Base-by-base conservation (phyloP, 2,797 vertebrate genomes). In the Iguana delicatissima region DNA sequence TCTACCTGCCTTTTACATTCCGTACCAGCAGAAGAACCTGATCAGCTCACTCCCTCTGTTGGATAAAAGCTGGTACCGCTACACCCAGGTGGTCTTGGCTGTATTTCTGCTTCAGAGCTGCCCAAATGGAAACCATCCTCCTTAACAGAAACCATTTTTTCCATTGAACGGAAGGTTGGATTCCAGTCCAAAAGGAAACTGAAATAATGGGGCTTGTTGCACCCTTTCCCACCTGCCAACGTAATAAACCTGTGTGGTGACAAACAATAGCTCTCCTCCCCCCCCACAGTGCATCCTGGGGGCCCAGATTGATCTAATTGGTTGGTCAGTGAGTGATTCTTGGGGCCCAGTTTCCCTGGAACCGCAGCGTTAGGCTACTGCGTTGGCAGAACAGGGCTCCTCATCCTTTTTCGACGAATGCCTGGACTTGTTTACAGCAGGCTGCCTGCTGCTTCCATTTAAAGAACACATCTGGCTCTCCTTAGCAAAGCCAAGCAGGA, bases 351-450 rank as follows among this genome's bases (percentile, higher is more conserved):
- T 18, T 87, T 77, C 80, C 42, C 57, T 29, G 2, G 82, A 84
- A 79, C 72, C 57, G 29, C 57, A 64, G 55, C 32, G 55, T 50
- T 42, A 57, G 29, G 80, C 90, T 88, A 80, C 86, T 79, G 59
- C 73, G 46, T 74, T 91, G 86, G 86, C 81, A 91, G 73, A 84
- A 57, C 57, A 55, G n/a, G n/a, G 57, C 42, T 85, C 50, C 8
- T 24, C 35, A 8, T 55, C 73, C 72, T 72, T 84, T 72, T 57
- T 12, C 9, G 62, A 87, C 6, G 20, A 50, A 87, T 8, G 85
- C 62, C 86, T 88, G 86, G 73, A 84, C 74, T 88, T 91, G 90
- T 84, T 88, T 84, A 88, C 90, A 50, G 81, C 90, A 91, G 69
- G 50, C 81, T 84, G 73, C 73, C 26, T 69, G 42, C 85, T 83